A percentile compares a stretch with the other conserved stretches of the same genome.
Conservation (phyloP, 2,113 vertebrate genomes). For the Oreocharis arfaki region DNA sequence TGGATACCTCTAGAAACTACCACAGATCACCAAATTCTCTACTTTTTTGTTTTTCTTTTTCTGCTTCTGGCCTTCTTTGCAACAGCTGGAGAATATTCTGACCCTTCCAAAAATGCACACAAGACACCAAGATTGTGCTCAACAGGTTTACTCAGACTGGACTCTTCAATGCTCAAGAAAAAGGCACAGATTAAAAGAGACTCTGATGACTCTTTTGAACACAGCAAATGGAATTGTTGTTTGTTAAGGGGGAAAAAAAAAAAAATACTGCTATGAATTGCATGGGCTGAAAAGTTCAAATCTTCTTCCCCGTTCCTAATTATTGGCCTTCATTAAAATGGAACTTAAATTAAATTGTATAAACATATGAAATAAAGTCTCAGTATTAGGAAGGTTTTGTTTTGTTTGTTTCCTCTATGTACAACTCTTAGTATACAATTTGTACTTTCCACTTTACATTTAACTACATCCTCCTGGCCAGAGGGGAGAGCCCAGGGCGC, state of each 20-base stretch:
- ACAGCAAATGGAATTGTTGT: conserved; percentile 52
- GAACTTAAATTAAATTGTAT: conserved; percentile 80
- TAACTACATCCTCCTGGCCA: conserved; percentile 50
- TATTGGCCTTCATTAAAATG: conserved; percentile 74
- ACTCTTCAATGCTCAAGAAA: conserved; percentile 69
- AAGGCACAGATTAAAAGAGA: conserved; percentile 80
- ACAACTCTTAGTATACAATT: conserved; percentile 76
- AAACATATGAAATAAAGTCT: conserved; percentile 81
- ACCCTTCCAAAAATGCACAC: conserved; percentile 61
- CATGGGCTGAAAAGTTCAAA: conserved; percentile 59
- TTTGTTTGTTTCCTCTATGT: conserved; percentile 62
- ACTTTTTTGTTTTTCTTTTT: background rate
- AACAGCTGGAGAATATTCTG: background rate
- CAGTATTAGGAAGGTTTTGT: conserved; percentile 62
- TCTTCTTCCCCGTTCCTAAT: conserved; percentile 60
- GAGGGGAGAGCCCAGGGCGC: background rate
- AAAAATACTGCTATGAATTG: conserved; percentile 59
- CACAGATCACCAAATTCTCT: background rate
- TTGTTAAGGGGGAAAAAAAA: conserved; percentile 24
- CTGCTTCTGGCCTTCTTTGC: background rate
- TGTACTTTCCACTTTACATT: conserved; percentile 68
- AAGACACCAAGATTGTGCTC: conserved; percentile 67
- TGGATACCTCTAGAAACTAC: conserved; percentile 8
- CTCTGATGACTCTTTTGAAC: conserved; percentile 66
- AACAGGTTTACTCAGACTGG: conserved; percentile 73